Percentiles rank a stretch among this genome's conserved stretches.
Conservation (phyloP, 2,797 vertebrate genomes). For the Pagetopsis macropterus region DNA sequence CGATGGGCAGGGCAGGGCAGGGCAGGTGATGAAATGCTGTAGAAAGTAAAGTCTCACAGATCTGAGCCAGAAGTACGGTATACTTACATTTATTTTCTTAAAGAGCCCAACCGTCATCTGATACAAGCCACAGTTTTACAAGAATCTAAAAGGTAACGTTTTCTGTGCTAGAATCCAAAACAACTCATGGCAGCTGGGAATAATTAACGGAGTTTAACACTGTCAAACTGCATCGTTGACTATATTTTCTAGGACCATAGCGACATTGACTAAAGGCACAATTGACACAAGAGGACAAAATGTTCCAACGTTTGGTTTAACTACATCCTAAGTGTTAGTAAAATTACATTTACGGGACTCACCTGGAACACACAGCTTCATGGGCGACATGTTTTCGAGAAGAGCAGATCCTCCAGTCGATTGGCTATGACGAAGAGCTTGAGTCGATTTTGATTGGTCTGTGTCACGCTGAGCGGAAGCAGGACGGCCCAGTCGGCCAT, state of each 20-base stretch:
- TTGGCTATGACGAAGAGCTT: constrained; percentile 60
- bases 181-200: constrained; percentile 35
- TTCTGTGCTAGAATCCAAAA: not conserved
- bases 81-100: no score
- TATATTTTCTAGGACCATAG: not conserved
- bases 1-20: constrained; percentile 79
- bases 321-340: accelerated
- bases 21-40: constrained; percentile 40
- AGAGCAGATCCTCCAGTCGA: constrained; percentile 44
- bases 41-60: constrained; percentile 46
- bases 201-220: not conserved
- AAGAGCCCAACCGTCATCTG: no score
- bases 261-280: not conserved
- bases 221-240: no score
- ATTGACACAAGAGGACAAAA: accelerated
- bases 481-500: constrained; percentile 53
- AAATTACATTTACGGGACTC: constrained; percentile 41
- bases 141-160: not conserved
- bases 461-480: not conserved
- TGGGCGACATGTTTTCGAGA: constrained; percentile 86
- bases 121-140: not conserved
- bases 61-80: not conserved
- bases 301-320: accelerated
- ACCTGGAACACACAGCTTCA: constrained; percentile 89
- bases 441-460: constrained; percentile 72